Evolutionary conservation across 2,113 vertebrate species (phyloP), one percentile per base, ranked within the genome.

Genomic region (Pseudolaguvia tuberculata): DNA sequence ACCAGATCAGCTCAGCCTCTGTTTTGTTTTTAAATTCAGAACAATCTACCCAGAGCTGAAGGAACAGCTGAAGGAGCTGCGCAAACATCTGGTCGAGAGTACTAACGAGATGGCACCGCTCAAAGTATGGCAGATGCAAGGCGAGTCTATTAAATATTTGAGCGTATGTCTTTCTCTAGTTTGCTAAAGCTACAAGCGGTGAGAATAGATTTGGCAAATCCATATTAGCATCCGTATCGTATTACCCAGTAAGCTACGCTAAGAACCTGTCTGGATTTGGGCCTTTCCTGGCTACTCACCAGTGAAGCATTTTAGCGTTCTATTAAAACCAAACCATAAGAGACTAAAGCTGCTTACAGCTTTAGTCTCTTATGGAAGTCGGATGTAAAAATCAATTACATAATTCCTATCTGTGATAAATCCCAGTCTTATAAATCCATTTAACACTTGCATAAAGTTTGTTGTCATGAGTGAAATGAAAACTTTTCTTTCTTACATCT

Each of bases 101-200:
- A 99, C 97, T 79, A 99, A 99, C 81, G 96, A 99, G 84, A 99
- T 99, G 97, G 91, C 97, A 1, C 96, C 96, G 58, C 86, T 99
- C 69, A 99, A 99, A 91, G 97, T 99, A 0, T 99, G 97, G 97
- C 94, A 99, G 68, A 89, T 99, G 81, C 97, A 99, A 93, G 97
- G 97, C 96, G 86, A 55, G 81, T 74, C 81, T 27, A 17, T 42
- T 42, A 21, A 42, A 42, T 2, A 42, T 21, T 7, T 4, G 17
- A 17, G 52, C 21, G 3, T 35, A 35, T 5, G 17, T 56, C 53
- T 56, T 56, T 56, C 55, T 25, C 6, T 21, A 17, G n/a, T 6
- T 4, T 12, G 2, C 27, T 17, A 23, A n/a, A 23, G 39, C 39
- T 42, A 42, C 39, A 42, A 42, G 39, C 8, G 39, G 4, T 55